These are phyloP conservation scores for Chalcosyrphus nemorum DNA, from an alignment of 2,888 invertebrate genomes.

Conservation along the genomic window DNA sequence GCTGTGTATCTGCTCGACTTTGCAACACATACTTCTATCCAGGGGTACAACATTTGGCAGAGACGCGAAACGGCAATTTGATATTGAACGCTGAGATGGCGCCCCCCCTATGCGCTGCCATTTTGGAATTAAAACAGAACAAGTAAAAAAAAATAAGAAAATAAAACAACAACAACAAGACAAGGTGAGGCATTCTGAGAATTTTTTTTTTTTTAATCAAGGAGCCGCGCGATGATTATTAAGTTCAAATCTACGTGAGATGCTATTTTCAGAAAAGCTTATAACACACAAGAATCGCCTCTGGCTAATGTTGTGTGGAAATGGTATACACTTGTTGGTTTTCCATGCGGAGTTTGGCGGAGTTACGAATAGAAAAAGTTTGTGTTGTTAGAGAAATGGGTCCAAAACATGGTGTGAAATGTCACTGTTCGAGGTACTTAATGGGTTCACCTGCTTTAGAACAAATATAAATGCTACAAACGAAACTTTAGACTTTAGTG, in stretches of 20 bases:
- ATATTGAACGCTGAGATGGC: slow-evolving; percentile 58
- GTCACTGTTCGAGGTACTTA: too few species aligned
- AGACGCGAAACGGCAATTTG: slow-evolving; percentile 48
- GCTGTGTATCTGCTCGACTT: slow-evolving; percentile 22
- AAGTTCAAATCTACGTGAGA: slow-evolving; percentile 62
- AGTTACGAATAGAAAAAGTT: background rate
- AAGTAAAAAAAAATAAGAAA: too few species aligned
- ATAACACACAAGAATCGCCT: slow-evolving; percentile 50
- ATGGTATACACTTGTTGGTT: slow-evolving; percentile 47
- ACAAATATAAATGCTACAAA: too few species aligned
- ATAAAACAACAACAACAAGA: too few species aligned
- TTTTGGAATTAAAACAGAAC: slow-evolving; percentile 35
- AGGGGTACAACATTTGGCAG: slow-evolving; percentile 33
- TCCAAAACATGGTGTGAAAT: too few species aligned
- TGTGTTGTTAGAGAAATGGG: too few species aligned
- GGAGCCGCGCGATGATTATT: slow-evolving; percentile 47
- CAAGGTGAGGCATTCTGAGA: slow-evolving; percentile 50
- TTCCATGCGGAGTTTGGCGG: slow-evolving; percentile 20
- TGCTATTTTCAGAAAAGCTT: slow-evolving; percentile 56
- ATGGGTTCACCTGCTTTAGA: too few species aligned
- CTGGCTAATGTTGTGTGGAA: slow-evolving; percentile 63
- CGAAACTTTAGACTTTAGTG: too few species aligned
- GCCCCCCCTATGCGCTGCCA: slow-evolving; percentile 35
- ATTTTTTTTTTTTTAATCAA: slow-evolving; percentile 43
- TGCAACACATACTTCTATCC: slow-evolving; percentile 25